phyloP scores from a whole-genome alignment of 2,797 vertebrate genomes.

The Dicrostonyx torquatus region DNA sequence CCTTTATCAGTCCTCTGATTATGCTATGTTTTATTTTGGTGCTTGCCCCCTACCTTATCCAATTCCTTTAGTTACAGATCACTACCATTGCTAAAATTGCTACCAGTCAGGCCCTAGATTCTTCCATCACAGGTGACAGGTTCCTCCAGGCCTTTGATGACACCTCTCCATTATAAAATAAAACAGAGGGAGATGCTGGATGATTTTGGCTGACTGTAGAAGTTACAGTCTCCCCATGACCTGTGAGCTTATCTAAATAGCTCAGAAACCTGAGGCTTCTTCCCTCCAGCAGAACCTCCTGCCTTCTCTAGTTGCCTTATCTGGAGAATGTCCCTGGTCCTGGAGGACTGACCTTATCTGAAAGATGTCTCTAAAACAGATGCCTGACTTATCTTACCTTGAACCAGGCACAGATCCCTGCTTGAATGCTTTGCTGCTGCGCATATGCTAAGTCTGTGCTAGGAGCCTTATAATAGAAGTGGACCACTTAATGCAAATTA shows the following conservation, averaged over 20 bases:
- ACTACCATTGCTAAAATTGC: neutral
- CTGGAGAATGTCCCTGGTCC: neutral
- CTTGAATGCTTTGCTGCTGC: neutral
- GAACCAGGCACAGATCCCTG: neutral
- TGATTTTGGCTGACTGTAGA: neutral
- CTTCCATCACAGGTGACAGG: neutral
- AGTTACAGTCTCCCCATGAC: neutral
- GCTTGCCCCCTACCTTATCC: neutral
- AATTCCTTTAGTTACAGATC: neutral
- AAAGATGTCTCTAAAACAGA: neutral
- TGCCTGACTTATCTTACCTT: neutral
- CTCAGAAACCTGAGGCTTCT: neutral
- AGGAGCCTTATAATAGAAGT: neutral
- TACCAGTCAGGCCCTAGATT: neutral
- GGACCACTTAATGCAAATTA: neutral
- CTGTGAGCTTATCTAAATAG: neutral
- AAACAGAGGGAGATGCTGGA: neutral
- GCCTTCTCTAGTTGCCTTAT: neutral
- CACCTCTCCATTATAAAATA: neutral
- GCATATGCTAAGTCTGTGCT: neutral
- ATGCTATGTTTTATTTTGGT: neutral
- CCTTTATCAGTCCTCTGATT: neutral
- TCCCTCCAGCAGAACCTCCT: neutral
- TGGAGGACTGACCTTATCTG: neutral
- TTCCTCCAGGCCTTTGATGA: neutral